phyloP scores from a whole-genome alignment of 2,888 invertebrate species.

The Pecten maximus region DNA sequence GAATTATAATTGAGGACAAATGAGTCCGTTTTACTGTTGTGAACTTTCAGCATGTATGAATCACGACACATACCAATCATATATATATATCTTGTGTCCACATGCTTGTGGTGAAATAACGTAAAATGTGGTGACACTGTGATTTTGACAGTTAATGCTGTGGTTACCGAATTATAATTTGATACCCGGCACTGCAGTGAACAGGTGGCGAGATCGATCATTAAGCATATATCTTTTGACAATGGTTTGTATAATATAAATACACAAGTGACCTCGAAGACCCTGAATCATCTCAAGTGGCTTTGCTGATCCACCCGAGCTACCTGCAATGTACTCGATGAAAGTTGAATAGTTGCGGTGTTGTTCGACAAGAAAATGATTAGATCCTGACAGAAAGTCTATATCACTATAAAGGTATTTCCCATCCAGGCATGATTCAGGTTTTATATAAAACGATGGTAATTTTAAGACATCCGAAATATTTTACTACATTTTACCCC shows the following conservation, averaged over 20 bases:
- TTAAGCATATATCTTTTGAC: neutral
- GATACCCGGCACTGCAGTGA: neutral
- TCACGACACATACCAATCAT: neutral
- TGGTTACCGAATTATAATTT: neutral
- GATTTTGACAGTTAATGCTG: neutral
- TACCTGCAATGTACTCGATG: neutral
- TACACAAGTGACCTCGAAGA: neutral
- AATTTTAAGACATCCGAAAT: neutral
- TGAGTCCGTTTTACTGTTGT: neutral
- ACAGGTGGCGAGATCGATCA: neutral
- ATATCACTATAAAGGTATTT: neutral
- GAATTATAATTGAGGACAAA: too few relatives aligned
- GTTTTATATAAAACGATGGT: neutral
- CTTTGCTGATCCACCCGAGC: neutral
- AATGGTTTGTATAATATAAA: neutral
- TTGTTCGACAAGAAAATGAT: neutral
- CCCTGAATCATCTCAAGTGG: neutral
- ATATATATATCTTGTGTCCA: neutral
- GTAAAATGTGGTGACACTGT: neutral
- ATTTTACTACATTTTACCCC: neutral
- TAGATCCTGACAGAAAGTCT: neutral
- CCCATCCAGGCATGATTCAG: conserved; percentile 7
- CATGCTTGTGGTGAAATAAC: neutral
- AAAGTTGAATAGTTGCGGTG: conserved; percentile 13
- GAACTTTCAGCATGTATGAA: neutral